A percentile compares a stretch with the other conserved stretches of the same genome.
Evolutionary conservation across 2,797 vertebrate genomes (phyloP).

Genomic region (Carcharodon carcharias): DNA sequence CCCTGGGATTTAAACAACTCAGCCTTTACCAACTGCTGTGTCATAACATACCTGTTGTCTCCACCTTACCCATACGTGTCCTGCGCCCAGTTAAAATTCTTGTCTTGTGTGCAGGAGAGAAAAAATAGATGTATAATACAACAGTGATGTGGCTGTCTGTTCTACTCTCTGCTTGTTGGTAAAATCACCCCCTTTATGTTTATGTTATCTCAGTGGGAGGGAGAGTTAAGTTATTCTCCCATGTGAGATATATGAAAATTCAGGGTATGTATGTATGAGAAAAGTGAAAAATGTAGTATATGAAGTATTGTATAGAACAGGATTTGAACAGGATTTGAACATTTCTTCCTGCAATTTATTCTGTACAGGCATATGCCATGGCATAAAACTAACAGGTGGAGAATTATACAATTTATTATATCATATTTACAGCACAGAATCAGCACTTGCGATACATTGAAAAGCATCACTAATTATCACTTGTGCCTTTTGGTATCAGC

Average conservation of each 20-base stretch:
- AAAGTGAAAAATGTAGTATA: not conserved
- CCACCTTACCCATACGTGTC: too few species aligned
- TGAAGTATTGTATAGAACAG: not conserved
- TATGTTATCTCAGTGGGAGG: not conserved
- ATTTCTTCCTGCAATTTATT: not conserved
- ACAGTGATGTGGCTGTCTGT: too few species aligned
- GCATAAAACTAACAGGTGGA: not conserved
- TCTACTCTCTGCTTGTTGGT: too few species aligned
- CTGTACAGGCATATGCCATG: not conserved
- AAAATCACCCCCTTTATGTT: not conserved
- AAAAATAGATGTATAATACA: not conserved
- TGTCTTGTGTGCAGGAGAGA: not conserved
- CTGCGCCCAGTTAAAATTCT: not conserved
- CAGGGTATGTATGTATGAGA: not conserved
- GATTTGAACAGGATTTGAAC: not conserved
- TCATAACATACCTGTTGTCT: too few species aligned
- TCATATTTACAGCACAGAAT: not conserved
- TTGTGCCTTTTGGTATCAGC: conserved; percentile 13
- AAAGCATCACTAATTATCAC: not conserved
- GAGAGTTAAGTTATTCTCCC: not conserved
- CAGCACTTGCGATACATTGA: not conserved
- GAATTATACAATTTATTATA: not conserved
- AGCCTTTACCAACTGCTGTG: too few species aligned
- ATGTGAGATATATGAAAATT: not conserved
- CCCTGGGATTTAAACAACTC: too few species aligned